Percentiles rank a stretch among this genome's conserved stretches.
Evolutionary conservation across 2,113 vertebrate genomes (phyloP).

Genomic region (Microcebus jonahi): DNA sequence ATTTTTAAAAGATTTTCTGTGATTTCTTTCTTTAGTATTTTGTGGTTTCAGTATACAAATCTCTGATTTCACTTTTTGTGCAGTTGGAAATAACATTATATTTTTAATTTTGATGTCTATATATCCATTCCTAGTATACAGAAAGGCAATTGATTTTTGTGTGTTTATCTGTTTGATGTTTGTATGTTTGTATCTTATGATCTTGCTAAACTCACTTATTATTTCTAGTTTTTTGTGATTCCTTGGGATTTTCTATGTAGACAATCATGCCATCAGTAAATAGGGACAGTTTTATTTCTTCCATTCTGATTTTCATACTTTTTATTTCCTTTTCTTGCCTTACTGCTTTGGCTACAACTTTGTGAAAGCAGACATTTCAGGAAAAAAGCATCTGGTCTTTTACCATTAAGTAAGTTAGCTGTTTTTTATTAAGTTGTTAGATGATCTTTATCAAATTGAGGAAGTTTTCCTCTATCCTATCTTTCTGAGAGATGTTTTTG

Average conservation of each 20-base stretch:
- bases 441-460: neutral
- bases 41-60: neutral
- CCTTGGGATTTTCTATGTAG: neutral
- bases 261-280: neutral
- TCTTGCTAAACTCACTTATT: neutral
- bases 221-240: neutral
- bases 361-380: neutral
- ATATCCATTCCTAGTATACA: neutral
- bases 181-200: neutral
- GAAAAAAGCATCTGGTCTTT: neutral
- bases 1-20: neutral
- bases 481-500: neutral
- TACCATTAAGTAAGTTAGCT: neutral
- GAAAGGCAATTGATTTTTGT: neutral
- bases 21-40: neutral
- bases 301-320: too few relatives aligned
- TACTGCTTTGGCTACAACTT: neutral
- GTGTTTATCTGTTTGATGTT: neutral
- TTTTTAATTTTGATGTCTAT: neutral
- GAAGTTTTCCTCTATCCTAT: neutral
- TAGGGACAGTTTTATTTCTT: too few relatives aligned
- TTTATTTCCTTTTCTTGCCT: neutral
- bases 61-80: neutral
- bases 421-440: neutral
- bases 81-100: neutral